Percentiles rank a stretch among this genome's conserved stretches.
Conservation (phyloP, 2,888 invertebrate genomes). For the Heliconius ismenius region DNA sequence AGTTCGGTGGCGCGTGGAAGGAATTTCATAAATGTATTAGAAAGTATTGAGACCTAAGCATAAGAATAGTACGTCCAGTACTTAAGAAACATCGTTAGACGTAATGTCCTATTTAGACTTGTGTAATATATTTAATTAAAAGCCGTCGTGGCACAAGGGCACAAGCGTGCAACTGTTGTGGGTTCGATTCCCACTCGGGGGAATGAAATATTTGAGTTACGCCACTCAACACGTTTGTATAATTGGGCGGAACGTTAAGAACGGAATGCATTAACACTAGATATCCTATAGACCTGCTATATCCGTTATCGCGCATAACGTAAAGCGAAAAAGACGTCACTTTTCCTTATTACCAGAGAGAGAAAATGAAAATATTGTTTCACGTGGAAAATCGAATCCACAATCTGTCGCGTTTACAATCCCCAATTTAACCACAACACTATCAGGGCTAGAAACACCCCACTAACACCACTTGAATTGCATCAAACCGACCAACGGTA, state of each 20-base stretch:
- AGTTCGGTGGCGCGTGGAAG: too few relatives aligned
- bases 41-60: background rate
- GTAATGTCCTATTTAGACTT: background rate
- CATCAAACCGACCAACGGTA: conserved; percentile 26
- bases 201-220: background rate
- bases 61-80: background rate
- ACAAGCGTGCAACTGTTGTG: background rate
- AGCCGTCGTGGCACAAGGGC: too few relatives aligned
- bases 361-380: background rate
- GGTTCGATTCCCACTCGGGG: background rate
- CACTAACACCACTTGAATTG: conserved; percentile 26
- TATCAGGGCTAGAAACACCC: conserved; percentile 13
- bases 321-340: background rate
- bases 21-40: conserved; percentile 7
- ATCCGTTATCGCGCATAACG: background rate
- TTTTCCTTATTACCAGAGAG: background rate
- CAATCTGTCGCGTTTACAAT: too few relatives aligned
- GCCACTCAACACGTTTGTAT: background rate
- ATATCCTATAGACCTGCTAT: background rate
- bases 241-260: background rate
- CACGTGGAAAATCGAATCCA: background rate
- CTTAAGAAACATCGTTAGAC: background rate
- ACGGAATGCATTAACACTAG: background rate
- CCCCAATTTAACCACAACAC: background rate
- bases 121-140: background rate